Evolutionary conservation across 2,113 vertebrate species (phyloP).

Genomic region (Aegypius monachus): DNA sequence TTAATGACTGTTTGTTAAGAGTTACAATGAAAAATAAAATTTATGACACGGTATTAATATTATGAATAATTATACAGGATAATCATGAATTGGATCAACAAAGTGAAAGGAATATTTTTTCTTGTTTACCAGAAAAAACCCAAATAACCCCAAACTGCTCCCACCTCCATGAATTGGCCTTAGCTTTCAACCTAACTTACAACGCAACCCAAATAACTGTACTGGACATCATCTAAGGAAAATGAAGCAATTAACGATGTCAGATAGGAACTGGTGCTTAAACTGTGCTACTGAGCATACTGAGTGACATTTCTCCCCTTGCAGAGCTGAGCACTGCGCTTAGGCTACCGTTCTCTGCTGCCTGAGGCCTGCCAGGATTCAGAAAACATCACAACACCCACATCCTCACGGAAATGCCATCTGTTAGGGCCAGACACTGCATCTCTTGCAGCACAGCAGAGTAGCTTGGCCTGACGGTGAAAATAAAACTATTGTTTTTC

Average conservation of each 20-base stretch:
- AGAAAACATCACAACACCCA: background rate
- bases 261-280: background rate
- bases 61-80: background rate
- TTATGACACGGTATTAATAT: background rate
- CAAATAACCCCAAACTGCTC: background rate
- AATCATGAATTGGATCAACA: background rate
- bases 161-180: background rate
- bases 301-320: background rate
- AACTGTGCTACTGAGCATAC: background rate
- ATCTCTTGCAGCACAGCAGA: background rate
- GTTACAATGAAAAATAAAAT: background rate
- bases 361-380: background rate
- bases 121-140: background rate
- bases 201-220: background rate
- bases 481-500: background rate
- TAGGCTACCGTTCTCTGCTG: background rate
- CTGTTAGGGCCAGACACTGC: background rate
- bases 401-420: background rate
- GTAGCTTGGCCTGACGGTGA: background rate
- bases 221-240: background rate
- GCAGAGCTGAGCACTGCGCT: background rate
- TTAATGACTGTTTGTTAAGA: background rate
- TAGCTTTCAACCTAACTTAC: background rate
- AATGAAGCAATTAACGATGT: background rate
- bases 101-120: background rate